Base-by-base conservation (phyloP, 2,888 invertebrate genomes). In the Cantharis rustica region DNA sequence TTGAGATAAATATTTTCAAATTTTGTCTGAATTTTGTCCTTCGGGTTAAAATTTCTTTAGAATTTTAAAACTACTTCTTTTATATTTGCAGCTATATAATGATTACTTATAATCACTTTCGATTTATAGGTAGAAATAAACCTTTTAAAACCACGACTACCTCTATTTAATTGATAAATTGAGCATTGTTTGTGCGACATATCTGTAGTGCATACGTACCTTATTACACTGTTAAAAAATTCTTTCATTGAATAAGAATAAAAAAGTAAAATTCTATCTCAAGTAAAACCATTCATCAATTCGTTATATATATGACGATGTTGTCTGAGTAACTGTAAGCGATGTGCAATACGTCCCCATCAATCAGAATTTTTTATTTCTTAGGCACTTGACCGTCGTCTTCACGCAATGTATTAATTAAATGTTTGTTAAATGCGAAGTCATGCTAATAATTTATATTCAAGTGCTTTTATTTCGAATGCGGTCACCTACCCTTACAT, bases 361-460 rank as follows among this genome's bases (percentile, higher is more conserved):
- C 77, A 79, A 79, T 79, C 79, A 79, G 76, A 69, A 71, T 68
- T 77, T 75, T 79, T 79, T 79, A 73, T 77, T 77, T 66, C 73
- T 71, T 75, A 74, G 75, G 75, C 75, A 73, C 72, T 80, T 76
- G 77, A 70, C 72, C 78, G 78, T 79, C 81, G 78, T 78, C 76
- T 81, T 81, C 82, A 83, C 83, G 82, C 83, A 83, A 83, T 81
- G 81, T 84, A 84, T 84, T 84, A 84, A 84, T 84, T 84, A 84
- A 81, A 83, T 80, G 82, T 82, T 82, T 82, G 83, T 81, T 84
- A 82, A 84, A 84, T 82, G 83, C 82, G 79, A 80, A 81, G 84
- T 83, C 83, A 83, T 84, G 84, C 82, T 82, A 82, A 83, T 84
- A 84, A 83, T 84, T 84, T 83, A 83, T 84, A 83, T 80, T 78